Conservation (phyloP, 2,888 invertebrate species). For the Meteorus cinctellus region DNA sequence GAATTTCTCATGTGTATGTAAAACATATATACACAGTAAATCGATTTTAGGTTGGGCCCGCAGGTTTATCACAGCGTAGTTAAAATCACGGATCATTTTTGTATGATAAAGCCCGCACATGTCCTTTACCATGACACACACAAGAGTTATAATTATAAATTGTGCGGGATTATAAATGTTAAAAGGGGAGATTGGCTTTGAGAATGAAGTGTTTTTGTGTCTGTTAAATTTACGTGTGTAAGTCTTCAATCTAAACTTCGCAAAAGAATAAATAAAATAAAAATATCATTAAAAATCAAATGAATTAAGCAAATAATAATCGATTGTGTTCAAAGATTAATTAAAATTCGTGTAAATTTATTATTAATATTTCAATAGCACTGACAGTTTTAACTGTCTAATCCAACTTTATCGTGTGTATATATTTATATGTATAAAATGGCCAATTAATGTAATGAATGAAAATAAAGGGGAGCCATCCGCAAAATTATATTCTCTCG, state of each 20-base stretch:
- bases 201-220: not conserved
- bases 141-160: constrained; percentile 41
- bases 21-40: not conserved
- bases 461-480: constrained; percentile 55
- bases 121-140: not conserved
- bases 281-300: not conserved
- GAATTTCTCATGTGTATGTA: not conserved
- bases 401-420: not conserved
- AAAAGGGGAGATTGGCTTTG: not conserved
- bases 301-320: not conserved
- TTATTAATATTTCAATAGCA: constrained; percentile 9
- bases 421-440: constrained; percentile 10
- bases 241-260: too few species aligned
- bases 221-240: too few species aligned
- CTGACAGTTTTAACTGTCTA: not conserved
- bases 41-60: constrained; percentile 21
- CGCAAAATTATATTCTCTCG: constrained; percentile 45
- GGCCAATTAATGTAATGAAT: constrained; percentile 63
- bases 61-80: not conserved
- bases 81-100: constrained; percentile 44
- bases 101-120: constrained; percentile 50
- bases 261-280: too few species aligned
- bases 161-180: constrained; percentile 14
- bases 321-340: not conserved
- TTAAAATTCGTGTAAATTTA: not conserved